Conservation (phyloP, 2,113 vertebrate genomes). For the Crotalus helleri region DNA sequence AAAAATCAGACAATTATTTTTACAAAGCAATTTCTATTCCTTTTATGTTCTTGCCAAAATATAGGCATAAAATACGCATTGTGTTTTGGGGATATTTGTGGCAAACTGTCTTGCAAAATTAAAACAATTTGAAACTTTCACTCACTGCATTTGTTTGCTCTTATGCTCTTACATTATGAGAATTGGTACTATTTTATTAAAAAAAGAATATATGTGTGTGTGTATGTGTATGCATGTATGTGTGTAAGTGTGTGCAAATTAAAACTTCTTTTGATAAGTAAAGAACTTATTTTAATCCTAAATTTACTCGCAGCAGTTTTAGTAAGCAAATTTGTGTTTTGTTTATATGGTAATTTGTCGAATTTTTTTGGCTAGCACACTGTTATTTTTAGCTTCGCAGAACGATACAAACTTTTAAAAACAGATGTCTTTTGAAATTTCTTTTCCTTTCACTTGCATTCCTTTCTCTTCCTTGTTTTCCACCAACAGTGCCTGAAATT, state of each 20-base stretch:
- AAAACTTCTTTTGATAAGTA: background rate
- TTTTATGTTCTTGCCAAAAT: background rate
- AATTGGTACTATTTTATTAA: background rate
- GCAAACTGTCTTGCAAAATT: background rate
- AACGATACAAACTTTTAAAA: constrained; percentile 19
- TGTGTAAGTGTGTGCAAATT: background rate
- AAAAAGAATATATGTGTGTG: background rate
- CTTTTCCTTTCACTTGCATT: background rate
- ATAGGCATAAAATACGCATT: background rate
- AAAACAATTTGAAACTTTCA: background rate
- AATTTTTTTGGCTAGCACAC: background rate
- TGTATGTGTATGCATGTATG: background rate
- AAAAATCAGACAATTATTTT: background rate
- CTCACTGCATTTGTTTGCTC: background rate
- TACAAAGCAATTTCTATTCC: background rate
- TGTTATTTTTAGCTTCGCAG: background rate
- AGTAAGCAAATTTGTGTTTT: background rate
- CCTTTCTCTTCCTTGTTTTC: constrained; percentile 26
- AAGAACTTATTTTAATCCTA: background rate
- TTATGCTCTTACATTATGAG: background rate
- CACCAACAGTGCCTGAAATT: constrained; percentile 63
- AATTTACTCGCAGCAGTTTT: background rate
- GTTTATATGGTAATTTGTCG: background rate
- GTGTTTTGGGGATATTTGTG: background rate
- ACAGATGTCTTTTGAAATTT: background rate